phyloP scores from a whole-genome alignment of 2,888 invertebrate genomes.

The Capitulum mitella region DNA sequence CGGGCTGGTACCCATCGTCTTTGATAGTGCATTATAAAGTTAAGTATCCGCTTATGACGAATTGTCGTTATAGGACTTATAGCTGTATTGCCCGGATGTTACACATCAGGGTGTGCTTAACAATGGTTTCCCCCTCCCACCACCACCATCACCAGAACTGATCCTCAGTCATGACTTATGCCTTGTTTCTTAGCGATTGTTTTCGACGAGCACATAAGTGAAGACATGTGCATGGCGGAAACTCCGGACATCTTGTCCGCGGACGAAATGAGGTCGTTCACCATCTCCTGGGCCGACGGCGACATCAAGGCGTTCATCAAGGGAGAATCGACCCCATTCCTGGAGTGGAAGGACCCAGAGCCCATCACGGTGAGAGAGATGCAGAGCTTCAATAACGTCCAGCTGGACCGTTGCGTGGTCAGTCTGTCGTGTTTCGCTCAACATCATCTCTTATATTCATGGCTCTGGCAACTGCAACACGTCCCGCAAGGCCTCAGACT shows the following conservation, averaged over 20 bases:
- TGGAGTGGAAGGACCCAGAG: slow-evolving; percentile 35
- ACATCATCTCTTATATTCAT: too few relatives aligned
- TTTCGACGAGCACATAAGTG: neutral
- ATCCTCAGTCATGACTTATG: neutral
- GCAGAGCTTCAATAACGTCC: too few relatives aligned
- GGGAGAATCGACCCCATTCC: slow-evolving; percentile 32
- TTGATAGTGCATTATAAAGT: too few relatives aligned
- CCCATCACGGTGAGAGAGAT: slow-evolving; percentile 34
- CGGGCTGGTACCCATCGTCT: too few relatives aligned
- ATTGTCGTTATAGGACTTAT: neutral
- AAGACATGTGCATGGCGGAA: slow-evolving; percentile 31
- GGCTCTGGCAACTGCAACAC: too few relatives aligned
- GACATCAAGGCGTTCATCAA: slow-evolving; percentile 32
- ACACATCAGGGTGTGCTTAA: too few relatives aligned
- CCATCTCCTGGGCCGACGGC: slow-evolving; percentile 30
- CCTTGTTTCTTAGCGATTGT: neutral
- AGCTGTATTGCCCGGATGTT: too few relatives aligned
- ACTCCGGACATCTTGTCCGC: slow-evolving; percentile 31
- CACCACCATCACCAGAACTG: too few relatives aligned
- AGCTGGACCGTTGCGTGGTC: too few relatives aligned
- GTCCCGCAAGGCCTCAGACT: too few relatives aligned
- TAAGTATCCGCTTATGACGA: neutral
- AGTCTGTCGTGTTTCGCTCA: too few relatives aligned
- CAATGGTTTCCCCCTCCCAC: too few relatives aligned
- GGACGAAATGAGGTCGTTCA: slow-evolving; percentile 33